Evolutionary conservation across 2,113 vertebrate genomes (phyloP), one percentile per base, ranked within the genome.

Genomic region (Megatriorchis doriae): DNA sequence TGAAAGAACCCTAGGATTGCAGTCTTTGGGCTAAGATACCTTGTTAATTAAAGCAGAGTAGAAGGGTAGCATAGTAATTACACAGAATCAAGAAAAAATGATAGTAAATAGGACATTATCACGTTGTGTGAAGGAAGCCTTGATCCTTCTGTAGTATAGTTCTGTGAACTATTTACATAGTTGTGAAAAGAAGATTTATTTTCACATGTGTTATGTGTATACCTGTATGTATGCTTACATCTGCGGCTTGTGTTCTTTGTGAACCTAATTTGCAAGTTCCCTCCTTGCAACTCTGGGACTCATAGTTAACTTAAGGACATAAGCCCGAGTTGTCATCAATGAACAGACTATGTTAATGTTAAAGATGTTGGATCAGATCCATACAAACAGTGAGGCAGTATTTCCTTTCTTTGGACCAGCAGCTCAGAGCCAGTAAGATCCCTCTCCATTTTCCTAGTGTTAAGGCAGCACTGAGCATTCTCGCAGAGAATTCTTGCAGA

Each of bases 1-100:
- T 97, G 95, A 98, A 98, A 97, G 94, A 98, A 84, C 93, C 93
- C 87, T 91, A 97, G 96, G 93, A 97, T 97, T 97, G 91, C 87
- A 97, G 94, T 95, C 94, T 96, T 97, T 93, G 94, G 94, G 97
- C 80, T 91, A 94, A 97, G 97, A 97, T 97, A 97, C 95, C 94
- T 96, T 93, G 90, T 96, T 98, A 98, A 98, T 98, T 98, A 98
- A 96, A 98, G 93, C 96, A 96, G 92, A 97, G 78, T 95, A 91
- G 94, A 98, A 95, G 82, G 52, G 88, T 96, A 95, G 89, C 32
- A 45, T 94, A 94, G 86, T 96, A 97, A 96, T 97, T 97, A 93
- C 81, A 96, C 19, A 81, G 70, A 95, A 96, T 48, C 19, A 96
- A 91, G 94, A 91, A 94, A 98, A 97, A 96, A 6, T 14, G 16